phyloP scores from a whole-genome alignment of 2,888 invertebrate species.

The Scaptodrosophila latifasciaeformis region DNA sequence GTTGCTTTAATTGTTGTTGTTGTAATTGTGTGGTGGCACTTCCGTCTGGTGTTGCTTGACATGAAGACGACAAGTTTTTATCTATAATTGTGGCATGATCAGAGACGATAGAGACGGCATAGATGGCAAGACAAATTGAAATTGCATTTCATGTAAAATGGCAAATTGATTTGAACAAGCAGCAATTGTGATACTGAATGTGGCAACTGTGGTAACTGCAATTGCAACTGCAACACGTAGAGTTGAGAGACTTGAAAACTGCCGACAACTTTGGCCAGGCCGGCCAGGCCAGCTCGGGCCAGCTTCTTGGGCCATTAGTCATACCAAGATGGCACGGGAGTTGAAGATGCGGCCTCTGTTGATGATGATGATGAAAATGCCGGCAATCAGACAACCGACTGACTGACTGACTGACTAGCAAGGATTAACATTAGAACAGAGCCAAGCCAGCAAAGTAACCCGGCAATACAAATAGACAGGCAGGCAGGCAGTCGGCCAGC shows the following conservation, averaged over 20 bases:
- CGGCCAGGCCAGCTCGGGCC: background rate
- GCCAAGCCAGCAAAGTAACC: background rate
- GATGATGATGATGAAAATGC: constrained; percentile 11
- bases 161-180: constrained; percentile 55
- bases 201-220: constrained; percentile 13
- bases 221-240: too few relatives aligned
- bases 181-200: background rate
- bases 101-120: constrained; percentile 4
- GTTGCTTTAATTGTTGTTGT: constrained; percentile 17
- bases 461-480: too few relatives aligned
- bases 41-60: constrained; percentile 14
- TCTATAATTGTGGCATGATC: constrained; percentile 23
- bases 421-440: constrained; percentile 54
- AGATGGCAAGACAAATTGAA: constrained; percentile 45
- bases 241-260: too few relatives aligned
- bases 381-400: constrained; percentile 23
- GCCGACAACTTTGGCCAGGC: too few relatives aligned
- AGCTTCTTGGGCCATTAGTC: constrained; percentile 49
- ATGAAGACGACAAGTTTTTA: constrained; percentile 22
- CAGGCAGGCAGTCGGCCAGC: background rate
- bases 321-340: constrained; percentile 41
- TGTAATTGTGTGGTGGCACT: constrained; percentile 32
- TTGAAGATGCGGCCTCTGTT: constrained; percentile 27
- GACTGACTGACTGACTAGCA: constrained; percentile 17
- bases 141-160: constrained; percentile 58